Evolutionary conservation across 2,888 invertebrate species (phyloP), one percentile per base, ranked within the genome.

Genomic region (Urechis unicinctus): DNA sequence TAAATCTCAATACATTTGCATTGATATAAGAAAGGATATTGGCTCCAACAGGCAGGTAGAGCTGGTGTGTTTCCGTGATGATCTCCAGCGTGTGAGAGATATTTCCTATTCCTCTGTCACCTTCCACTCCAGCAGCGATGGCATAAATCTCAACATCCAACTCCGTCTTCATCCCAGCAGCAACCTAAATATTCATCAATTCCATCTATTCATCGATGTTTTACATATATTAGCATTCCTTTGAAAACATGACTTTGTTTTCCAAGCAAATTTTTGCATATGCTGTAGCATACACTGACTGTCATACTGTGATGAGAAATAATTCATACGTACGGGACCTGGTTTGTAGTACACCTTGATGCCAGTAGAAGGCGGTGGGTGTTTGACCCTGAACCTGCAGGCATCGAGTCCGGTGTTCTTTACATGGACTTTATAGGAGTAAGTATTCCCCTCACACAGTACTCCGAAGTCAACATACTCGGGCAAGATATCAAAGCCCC

Each of bases 321-420:
- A 6, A 6, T 22, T 22, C 1, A 45, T 17, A 69, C 74, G 66
- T 61, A 78, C 77, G 24, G 75, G 69, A 47, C 77, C 78, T 21
- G 73, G 74, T 61, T 69, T 70, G 64, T 70, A 78, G 57, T 71
- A 53, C 25, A 77, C 67, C 30, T 70, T 63, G 21, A 78, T 63
- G 1, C 78, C 78, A 28, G 76, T 76, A 24, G 74, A 68, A 2
- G 77, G 75, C 4, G 77, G 75, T 21, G 78, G 78, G 55, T 76
- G 77, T 55, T 68, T 70, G 29, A 78, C 52, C 58, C 74, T 75
- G 64, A 72, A 78, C 47, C 75, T 61, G 60, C 77, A 77, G 9
- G 74, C 63, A 58, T 78, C 78, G 26, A 74, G 66, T 3, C 78
- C 78, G 6, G 74, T 74, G 64, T 78, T 78, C 55, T 69, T 72